Evolutionary conservation across 2,797 vertebrate genomes (phyloP).

Genomic region (Gobionotothen gibberifrons): DNA sequence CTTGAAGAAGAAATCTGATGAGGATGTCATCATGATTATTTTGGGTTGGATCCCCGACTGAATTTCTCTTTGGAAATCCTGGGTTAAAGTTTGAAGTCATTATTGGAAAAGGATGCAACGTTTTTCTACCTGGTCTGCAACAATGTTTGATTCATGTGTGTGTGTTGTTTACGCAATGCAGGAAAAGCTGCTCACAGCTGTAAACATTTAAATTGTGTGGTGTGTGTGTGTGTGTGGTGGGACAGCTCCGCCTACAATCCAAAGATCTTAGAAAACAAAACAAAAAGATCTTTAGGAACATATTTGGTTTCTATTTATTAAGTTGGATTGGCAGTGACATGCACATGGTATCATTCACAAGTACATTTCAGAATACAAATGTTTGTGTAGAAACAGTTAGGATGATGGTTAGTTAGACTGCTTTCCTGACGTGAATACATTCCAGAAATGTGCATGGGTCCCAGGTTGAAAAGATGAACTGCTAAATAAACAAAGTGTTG

Average conservation of each 20-base stretch:
- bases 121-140: not conserved
- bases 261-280: constrained; percentile 10
- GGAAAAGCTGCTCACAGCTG: not conserved
- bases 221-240: not conserved
- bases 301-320: constrained; percentile 10
- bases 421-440: not conserved
- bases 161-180: constrained; percentile 13
- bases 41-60: not conserved
- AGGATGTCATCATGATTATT: constrained; percentile 22
- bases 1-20: not conserved
- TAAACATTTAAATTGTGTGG: constrained; percentile 17
- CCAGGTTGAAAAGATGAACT: constrained; percentile 18
- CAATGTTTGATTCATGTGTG: not conserved
- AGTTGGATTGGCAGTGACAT: not conserved
- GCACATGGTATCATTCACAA: not conserved
- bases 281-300: constrained; percentile 1
- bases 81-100: not conserved
- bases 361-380: not conserved
- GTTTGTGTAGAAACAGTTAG: too few relatives aligned
- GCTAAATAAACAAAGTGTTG: constrained; percentile 21
- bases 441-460: constrained; percentile 15
- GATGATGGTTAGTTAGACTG: too few relatives aligned
- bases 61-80: not conserved
- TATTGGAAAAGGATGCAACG: not conserved
- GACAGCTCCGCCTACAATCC: not conserved